Percentiles rank a stretch among this genome's conserved stretches.
Evolutionary conservation across 1,140 invertebrate species (phyloP).

Genomic region (Laodelphax striatellus): DNA sequence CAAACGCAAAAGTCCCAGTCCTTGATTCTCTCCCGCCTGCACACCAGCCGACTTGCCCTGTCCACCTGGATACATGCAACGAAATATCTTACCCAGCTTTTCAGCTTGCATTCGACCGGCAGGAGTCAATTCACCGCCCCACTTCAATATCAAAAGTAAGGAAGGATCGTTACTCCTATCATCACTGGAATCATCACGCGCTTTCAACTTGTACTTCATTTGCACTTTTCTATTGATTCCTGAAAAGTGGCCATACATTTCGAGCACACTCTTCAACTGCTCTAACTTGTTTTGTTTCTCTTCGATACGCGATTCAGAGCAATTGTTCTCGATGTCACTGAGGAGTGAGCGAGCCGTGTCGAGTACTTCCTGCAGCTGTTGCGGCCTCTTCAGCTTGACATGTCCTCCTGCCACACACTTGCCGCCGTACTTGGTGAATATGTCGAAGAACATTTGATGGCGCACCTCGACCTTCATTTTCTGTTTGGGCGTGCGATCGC

Average conservation of each 20-base stretch:
- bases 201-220: neutral
- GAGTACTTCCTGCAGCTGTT: slow-evolving; percentile 93
- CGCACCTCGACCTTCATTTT: slow-evolving; percentile 74
- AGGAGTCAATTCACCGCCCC: neutral
- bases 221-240: neutral
- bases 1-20: slow-evolving; percentile 79
- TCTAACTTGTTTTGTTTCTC: slow-evolving; percentile 94
- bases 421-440: slow-evolving; percentile 96
- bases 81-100: neutral
- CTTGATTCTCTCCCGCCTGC: slow-evolving; percentile 70
- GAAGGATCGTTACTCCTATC: neutral
- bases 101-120: neutral
- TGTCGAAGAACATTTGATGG: slow-evolving; percentile 80
- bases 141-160: neutral
- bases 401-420: slow-evolving; percentile 73
- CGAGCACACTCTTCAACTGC: slow-evolving; percentile 94
- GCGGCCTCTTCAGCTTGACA: slow-evolving; percentile 94
- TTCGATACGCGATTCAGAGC: slow-evolving; percentile 84
- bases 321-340: slow-evolving; percentile 72
- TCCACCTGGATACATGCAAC: neutral
- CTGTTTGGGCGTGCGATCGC: slow-evolving; percentile 97
- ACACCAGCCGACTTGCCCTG: slow-evolving; percentile 45
- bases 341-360: slow-evolving; percentile 86
- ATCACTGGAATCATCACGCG: neutral
- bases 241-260: slow-evolving; percentile 66